Evolutionary conservation across 1,140 invertebrate genomes (phyloP).

Genomic region (Heliothis virescens): DNA sequence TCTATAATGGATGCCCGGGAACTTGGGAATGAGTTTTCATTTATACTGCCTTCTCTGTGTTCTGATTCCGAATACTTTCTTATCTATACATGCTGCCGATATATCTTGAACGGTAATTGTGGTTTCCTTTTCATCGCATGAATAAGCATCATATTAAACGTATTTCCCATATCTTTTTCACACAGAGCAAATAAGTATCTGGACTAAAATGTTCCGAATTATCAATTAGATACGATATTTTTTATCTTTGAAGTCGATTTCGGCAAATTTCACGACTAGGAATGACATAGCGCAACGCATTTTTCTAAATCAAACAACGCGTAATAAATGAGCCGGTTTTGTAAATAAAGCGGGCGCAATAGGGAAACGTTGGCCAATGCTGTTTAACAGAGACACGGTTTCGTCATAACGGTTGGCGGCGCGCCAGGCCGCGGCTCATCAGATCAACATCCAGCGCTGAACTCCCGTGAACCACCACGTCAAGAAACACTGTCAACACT

Average conservation of each 20-base stretch:
- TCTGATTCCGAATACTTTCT: conserved; percentile 54
- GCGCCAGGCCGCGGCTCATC: conserved; percentile 41
- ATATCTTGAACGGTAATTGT: conserved; percentile 19
- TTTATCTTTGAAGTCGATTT: not conserved
- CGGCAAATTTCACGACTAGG: not conserved
- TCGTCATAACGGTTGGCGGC: conserved; percentile 56
- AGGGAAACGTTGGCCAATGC: conserved; percentile 47
- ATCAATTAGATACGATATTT: not conserved
- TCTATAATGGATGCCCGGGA: conserved; percentile 66
- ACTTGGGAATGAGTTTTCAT: conserved; percentile 59
- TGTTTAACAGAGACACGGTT: conserved; percentile 49
- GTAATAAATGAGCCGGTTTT: conserved; percentile 21
- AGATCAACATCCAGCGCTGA: conserved; percentile 48
- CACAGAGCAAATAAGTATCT: not conserved
- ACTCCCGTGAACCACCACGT: conserved; percentile 55
- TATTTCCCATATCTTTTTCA: not conserved
- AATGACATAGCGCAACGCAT: not conserved
- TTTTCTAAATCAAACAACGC: conserved; percentile 19
- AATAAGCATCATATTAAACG: not conserved
- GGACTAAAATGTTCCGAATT: no score
- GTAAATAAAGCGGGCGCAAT: conserved; percentile 26
- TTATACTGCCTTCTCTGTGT: conserved; percentile 57
- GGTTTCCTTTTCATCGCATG: conserved; percentile 20
- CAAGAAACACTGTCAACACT: conserved; percentile 54
- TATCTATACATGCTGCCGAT: not conserved